Conservation (phyloP, 2,888 invertebrate genomes). For the Drosophila mayaguana region DNA sequence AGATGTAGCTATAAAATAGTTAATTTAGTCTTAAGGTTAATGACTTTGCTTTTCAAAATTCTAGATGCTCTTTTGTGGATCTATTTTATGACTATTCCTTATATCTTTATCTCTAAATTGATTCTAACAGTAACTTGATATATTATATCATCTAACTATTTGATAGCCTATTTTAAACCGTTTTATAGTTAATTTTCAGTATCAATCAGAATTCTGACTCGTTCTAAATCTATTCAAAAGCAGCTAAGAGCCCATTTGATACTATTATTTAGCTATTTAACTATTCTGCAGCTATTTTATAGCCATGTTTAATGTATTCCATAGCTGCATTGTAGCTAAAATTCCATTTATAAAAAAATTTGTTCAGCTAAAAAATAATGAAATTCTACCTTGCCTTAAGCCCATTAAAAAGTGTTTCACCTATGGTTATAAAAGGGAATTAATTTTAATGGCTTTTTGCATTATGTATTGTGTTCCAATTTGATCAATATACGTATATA, state of each 20-base stretch:
- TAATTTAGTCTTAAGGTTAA: no score
- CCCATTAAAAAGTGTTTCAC: slow-evolving; percentile 1
- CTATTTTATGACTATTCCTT: no score
- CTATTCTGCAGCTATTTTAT: neutral
- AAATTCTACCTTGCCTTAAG: neutral
- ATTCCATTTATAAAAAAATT: neutral
- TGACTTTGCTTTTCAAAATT: no score
- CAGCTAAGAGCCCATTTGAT: neutral
- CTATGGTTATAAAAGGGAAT: neutral
- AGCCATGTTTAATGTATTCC: neutral
- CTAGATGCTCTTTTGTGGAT: no score
- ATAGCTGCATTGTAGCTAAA: neutral
- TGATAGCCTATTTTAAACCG: no score
- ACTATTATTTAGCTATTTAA: neutral
- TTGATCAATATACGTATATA: neutral
- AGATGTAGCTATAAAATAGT: no score
- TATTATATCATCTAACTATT: no score
- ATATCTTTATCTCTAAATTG: no score
- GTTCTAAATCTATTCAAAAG: neutral
- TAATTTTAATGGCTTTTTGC: slow-evolving; percentile 2
- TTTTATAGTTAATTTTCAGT: no score
- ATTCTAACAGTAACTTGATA: no score
- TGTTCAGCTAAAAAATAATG: neutral
- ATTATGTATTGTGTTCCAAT: neutral
- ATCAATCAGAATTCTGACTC: no score